Base-by-base conservation (phyloP, 1,140 invertebrate genomes). In the Gryon sp. region DNA sequence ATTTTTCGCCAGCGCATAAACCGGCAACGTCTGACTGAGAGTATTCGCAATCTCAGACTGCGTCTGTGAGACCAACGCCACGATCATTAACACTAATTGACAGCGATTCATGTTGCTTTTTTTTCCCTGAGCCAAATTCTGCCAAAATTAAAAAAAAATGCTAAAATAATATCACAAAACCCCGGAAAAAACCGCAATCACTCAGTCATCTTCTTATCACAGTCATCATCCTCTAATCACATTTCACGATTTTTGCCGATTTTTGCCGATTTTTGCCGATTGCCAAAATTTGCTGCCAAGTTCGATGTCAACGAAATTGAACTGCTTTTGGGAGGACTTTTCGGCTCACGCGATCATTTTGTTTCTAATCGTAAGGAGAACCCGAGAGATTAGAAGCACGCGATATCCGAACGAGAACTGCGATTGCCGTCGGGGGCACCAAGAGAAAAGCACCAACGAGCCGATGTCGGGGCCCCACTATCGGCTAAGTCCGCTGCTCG, bases 391-490 rank as follows among this genome's bases (percentile, higher is more conserved):
- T 68, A 48, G 48, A 50, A 63, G 18, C 65, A 69, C 65, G 34
- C 41, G 72, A 70, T 76, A 81, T 80, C 18, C 52, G 65, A 48
- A 63, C 74, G 46, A 68, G 76, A 50, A 84, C 83, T 83, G 78
- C 60, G 46, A 79, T 57, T 55, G 43, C 28, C 72, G 53, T 28
- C 46, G 32, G 48, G n/a, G 75, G 80, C 75, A 77, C 60, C 68
- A 38, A 69, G 53, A 80, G 79, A 63, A 83, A 83, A 84, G 76
- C 34, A 59, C 32, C 19, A 40, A 14, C 18, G 43, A 43, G 20
- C 34, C 52, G 52, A n/a, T n/a, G n/a, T n/a, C n/a, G n/a, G n/a
- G 65, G 45, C 38, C 60, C 36, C 66, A 48, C 70, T 46, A 74
- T 76, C 73, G 28, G 14, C 59, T 43, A 52, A 59, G 16, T 36